A percentile compares a stretch with the other conserved stretches of the same genome.
Evolutionary conservation across 2,113 vertebrate species (phyloP).

Genomic region (Rhabdomys dilectus): DNA sequence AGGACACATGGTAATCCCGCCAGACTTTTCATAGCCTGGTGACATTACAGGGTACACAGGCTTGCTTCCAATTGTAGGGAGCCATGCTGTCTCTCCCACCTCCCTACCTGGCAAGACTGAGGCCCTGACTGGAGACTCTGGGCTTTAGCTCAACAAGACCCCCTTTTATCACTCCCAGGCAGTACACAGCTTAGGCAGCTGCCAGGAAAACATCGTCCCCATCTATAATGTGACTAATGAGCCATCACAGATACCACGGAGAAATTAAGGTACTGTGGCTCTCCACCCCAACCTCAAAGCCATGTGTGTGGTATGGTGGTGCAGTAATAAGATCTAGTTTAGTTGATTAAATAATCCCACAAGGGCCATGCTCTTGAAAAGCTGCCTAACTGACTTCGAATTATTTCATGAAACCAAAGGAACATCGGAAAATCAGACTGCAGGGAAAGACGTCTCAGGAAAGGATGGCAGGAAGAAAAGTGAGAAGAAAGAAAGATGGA

Average conservation of each 20-base stretch:
- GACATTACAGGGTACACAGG: fast-evolving
- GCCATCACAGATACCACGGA: not conserved
- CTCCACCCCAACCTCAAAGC: not conserved
- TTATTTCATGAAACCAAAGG: not conserved
- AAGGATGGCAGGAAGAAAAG: not conserved
- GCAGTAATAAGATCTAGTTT: not conserved
- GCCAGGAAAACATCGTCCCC: not conserved
- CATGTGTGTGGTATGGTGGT: not conserved
- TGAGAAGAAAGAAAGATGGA: not conserved
- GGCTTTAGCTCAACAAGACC: not conserved
- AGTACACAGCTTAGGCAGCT: not conserved
- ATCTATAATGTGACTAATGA: not conserved
- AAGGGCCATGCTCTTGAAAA: not conserved
- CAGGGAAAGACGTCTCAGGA: not conserved
- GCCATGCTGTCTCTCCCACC: not conserved
- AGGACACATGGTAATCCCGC: not conserved
- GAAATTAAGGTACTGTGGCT: not conserved
- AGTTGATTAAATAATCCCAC: not conserved
- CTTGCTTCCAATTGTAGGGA: not conserved
- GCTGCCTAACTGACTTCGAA: not conserved
- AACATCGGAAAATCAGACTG: not conserved
- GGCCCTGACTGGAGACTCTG: not conserved
- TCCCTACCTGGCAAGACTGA: not conserved
- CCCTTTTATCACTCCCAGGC: not conserved
- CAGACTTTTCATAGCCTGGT: not conserved